phyloP scores from a whole-genome alignment of 2,113 vertebrate species.

The Lagopus leucura region DNA sequence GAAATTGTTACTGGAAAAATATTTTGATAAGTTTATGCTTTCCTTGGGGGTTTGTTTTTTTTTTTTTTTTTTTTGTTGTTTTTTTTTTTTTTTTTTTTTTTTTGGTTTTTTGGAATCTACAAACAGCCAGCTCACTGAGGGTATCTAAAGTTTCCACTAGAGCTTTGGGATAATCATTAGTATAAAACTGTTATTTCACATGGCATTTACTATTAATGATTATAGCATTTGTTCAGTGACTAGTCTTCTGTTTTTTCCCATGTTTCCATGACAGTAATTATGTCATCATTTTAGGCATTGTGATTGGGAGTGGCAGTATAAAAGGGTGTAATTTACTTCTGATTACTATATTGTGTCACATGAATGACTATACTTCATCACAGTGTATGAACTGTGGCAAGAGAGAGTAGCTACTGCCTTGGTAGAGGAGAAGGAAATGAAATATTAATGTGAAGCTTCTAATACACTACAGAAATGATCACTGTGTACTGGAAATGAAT shows the following conservation, averaged over 20 bases:
- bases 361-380: slow-evolving; percentile 27
- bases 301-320: slow-evolving; percentile 16
- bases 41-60: background rate
- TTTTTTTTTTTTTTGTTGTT: background rate
- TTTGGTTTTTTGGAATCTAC: background rate
- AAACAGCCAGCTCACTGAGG: background rate
- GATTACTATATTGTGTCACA: slow-evolving; percentile 56
- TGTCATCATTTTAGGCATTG: slow-evolving; percentile 47
- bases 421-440: slow-evolving; percentile 12
- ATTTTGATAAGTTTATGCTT: background rate
- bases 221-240: slow-evolving; percentile 37
- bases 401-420: background rate
- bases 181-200: slow-evolving; percentile 27
- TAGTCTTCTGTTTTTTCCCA: slow-evolving; percentile 7
- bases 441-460: slow-evolving; percentile 27
- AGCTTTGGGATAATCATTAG: background rate
- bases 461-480: background rate
- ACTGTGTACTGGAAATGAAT: background rate
- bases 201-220: slow-evolving; percentile 47
- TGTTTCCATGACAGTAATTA: slow-evolving; percentile 24
- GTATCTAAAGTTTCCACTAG: background rate
- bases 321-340: slow-evolving; percentile 42
- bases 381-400: background rate
- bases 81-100: background rate
- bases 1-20: background rate